phyloP scores from a whole-genome alignment of 1,140 invertebrate genomes.

The Tribolium castaneum region DNA sequence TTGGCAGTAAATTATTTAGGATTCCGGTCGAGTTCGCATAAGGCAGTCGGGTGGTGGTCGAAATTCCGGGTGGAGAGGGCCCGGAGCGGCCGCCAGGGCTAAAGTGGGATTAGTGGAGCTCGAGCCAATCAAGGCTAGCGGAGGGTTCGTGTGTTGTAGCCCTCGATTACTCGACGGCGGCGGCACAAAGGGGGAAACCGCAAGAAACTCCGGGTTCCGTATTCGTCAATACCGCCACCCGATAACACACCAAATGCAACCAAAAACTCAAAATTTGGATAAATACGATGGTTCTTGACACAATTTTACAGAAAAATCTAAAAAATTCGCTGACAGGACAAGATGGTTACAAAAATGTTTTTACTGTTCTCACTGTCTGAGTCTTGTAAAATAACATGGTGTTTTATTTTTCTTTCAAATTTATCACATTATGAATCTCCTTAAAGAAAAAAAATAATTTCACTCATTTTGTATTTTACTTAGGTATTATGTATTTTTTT shows the following conservation, averaged over 20 bases:
- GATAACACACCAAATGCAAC: background rate
- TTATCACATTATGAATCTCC: no score
- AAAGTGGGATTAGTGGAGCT: constrained; percentile 62
- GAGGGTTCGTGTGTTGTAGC: constrained; percentile 40
- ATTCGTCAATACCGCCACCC: constrained; percentile 16
- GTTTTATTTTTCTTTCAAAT: no score
- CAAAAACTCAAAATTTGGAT: no score
- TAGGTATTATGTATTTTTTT: no score
- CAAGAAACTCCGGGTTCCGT: constrained; percentile 44
- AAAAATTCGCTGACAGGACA: no score
- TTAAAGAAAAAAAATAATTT: no score
- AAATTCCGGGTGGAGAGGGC: constrained; percentile 43
- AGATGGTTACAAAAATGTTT: no score
- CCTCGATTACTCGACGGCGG: constrained; percentile 22
- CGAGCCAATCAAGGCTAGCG: constrained; percentile 61
- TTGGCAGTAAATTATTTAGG: constrained; percentile 60
- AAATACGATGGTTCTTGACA: no score
- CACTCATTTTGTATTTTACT: no score
- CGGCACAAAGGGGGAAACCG: constrained; percentile 35
- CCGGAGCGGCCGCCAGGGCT: constrained; percentile 59
- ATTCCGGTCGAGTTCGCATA: constrained; percentile 54
- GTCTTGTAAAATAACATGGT: no score
- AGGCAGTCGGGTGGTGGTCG: constrained; percentile 49
- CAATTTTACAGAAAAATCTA: no score
- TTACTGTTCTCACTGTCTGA: no score